A percentile compares a stretch with the other conserved stretches of the same genome.
phyloP scores from a whole-genome alignment of 1,140 invertebrate species.

The Archivesica marissinica region DNA sequence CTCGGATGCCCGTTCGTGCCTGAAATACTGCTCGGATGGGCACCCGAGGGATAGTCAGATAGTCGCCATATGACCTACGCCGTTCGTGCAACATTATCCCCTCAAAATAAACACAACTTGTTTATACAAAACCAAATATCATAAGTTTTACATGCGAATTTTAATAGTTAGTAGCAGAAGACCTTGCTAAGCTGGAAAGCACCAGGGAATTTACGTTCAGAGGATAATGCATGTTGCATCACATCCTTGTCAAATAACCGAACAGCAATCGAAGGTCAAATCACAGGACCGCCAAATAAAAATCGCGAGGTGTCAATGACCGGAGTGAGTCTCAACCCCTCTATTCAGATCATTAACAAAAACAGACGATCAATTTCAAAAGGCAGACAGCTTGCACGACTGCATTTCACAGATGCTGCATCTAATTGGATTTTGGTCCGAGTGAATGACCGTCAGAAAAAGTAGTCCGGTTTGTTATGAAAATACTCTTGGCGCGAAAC shows the following conservation, averaged over 20 bases:
- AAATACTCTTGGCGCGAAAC: conserved; percentile 26
- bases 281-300: background rate
- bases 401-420: conserved; percentile 13
- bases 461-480: conserved; percentile 50
- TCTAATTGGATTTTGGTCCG: conserved; percentile 28
- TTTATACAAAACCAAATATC: too few species aligned
- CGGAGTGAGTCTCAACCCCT: background rate
- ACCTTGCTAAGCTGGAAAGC: too few species aligned
- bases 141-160: too few species aligned
- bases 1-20: too few species aligned
- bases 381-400: conserved; percentile 14
- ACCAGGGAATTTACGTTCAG: too few species aligned
- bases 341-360: conserved; percentile 1
- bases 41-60: too few species aligned
- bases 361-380: conserved; percentile 37
- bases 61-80: too few species aligned
- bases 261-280: conserved; percentile 13
- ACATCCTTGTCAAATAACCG: background rate
- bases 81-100: too few species aligned
- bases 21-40: too few species aligned
- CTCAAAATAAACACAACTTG: too few species aligned
- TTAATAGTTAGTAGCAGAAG: too few species aligned
- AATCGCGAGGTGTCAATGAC: conserved; percentile 9
- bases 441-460: conserved; percentile 41
- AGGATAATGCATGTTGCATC: background rate